phyloP scores from a whole-genome alignment of 2,797 vertebrate species.

The Buceros bicornis region DNA sequence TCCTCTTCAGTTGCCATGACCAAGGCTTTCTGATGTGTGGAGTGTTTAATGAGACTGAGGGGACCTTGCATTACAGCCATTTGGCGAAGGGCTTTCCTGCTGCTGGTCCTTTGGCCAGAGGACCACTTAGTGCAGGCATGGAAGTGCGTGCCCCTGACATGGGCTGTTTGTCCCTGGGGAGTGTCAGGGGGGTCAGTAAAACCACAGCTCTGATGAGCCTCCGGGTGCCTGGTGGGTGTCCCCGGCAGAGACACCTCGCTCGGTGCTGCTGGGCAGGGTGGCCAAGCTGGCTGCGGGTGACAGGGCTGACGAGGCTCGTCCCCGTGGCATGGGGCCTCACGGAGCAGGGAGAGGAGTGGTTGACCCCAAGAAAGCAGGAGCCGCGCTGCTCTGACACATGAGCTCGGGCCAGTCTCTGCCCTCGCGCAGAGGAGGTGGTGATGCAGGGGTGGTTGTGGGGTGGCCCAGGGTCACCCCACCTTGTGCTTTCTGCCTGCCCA shows the following conservation, averaged over 20 bases:
- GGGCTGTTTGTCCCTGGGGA: not conserved
- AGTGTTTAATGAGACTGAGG: not conserved
- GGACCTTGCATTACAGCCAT: accelerated
- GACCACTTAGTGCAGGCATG: not conserved
- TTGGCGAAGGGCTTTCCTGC: accelerated
- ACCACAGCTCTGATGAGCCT: not conserved
- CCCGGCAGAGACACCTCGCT: accelerated
- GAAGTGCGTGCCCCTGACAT: not conserved
- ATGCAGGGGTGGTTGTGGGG: accelerated
- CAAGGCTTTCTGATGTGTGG: not conserved
- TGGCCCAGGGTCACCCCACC: not conserved
- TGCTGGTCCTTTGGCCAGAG: not conserved
- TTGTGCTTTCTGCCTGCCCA: not conserved
- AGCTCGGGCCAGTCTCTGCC: accelerated
- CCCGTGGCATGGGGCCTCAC: accelerated
- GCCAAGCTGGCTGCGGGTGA: accelerated
- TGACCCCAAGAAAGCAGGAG: accelerated
- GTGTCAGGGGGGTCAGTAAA: not conserved
- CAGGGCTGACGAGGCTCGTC: accelerated
- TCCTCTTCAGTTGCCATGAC: not conserved
- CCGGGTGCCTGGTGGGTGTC: accelerated
- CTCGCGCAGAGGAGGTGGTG: accelerated
- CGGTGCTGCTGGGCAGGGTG: accelerated
- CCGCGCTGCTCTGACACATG: accelerated
- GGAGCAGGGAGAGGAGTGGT: accelerated